Percentiles rank a stretch among this genome's conserved stretches.
These are phyloP conservation scores for Drosophila nigricruria DNA, from an alignment of 2,888 invertebrate species.

Conservation along the genomic window DNA sequence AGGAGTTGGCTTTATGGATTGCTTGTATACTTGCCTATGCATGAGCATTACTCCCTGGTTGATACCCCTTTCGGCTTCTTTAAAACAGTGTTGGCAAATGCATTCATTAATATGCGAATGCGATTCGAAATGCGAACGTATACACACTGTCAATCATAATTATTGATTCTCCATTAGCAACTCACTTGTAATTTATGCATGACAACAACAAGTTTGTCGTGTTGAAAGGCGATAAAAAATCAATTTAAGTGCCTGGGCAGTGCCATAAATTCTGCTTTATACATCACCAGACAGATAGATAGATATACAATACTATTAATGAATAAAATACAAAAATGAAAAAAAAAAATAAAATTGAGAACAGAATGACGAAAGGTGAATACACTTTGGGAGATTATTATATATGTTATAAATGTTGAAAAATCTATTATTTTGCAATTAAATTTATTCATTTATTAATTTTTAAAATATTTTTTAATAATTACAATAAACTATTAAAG, in stretches of 20 bases:
- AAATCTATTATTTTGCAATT: no score
- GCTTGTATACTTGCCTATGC: not conserved
- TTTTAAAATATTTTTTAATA: no score
- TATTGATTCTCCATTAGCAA: slow-evolving; percentile 74
- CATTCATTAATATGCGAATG: slow-evolving; percentile 45
- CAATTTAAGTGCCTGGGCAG: slow-evolving; percentile 66
- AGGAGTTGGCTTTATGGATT: no score
- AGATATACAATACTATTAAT: slow-evolving; percentile 36
- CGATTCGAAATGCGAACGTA: slow-evolving; percentile 10
- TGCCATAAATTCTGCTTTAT: slow-evolving; percentile 57
- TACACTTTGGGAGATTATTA: slow-evolving; percentile 18
- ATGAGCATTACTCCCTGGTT: not conserved
- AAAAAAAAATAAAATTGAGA: not conserved
- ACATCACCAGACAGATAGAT: slow-evolving; percentile 24
- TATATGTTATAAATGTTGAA: not conserved
- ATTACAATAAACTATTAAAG: no score
- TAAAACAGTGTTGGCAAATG: slow-evolving; percentile 36
- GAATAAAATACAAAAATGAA: slow-evolving; percentile 19
- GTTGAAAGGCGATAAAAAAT: slow-evolving; percentile 77
- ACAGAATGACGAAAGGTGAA: not conserved
- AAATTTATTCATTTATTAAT: no score
- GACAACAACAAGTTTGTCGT: slow-evolving; percentile 49
- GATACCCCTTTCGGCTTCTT: not conserved
- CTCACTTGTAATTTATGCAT: slow-evolving; percentile 63
- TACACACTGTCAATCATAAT: slow-evolving; percentile 73